A percentile compares a stretch with the other conserved stretches of the same genome.
phyloP scores from a whole-genome alignment of 2,888 invertebrate genomes.

The Agriopis marginaria region DNA sequence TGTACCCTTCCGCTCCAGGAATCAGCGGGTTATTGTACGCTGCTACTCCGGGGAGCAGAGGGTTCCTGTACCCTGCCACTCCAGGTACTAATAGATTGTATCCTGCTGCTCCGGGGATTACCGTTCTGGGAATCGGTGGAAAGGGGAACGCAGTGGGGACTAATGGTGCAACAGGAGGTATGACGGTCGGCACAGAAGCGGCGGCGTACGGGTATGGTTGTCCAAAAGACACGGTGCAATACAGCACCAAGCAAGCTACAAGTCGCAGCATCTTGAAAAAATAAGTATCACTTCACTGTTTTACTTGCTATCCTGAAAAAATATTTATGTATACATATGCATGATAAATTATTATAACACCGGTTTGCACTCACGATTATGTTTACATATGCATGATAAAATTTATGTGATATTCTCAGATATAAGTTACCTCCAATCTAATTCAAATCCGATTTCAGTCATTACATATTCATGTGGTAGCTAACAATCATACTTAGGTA shows the following conservation, averaged over 20 bases:
- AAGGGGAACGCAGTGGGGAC: conserved; percentile 34
- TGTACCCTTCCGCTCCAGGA: conserved; percentile 47
- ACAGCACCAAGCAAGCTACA: conserved; percentile 42
- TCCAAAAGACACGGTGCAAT: conserved; percentile 43
- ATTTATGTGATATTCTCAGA: no score
- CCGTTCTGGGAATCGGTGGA: conserved; percentile 46
- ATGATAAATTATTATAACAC: no score
- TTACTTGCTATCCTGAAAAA: background rate
- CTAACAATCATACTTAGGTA: background rate
- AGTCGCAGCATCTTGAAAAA: conserved; percentile 18
- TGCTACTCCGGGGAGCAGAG: conserved; percentile 48
- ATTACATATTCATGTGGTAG: background rate
- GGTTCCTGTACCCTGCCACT: conserved; percentile 52
- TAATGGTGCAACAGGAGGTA: conserved; percentile 32
- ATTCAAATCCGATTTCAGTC: background rate
- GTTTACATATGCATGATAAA: background rate
- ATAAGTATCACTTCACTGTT: background rate
- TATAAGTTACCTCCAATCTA: background rate
- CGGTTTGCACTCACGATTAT: no score
- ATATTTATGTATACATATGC: background rate
- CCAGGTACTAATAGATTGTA: conserved; percentile 42
- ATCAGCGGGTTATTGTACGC: conserved; percentile 56
- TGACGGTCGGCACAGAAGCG: conserved; percentile 38
- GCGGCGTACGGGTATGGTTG: conserved; percentile 46
- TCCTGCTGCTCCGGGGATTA: conserved; percentile 32